phyloP scores from a whole-genome alignment of 2,113 vertebrate species.

The Lophochroa leadbeateri region DNA sequence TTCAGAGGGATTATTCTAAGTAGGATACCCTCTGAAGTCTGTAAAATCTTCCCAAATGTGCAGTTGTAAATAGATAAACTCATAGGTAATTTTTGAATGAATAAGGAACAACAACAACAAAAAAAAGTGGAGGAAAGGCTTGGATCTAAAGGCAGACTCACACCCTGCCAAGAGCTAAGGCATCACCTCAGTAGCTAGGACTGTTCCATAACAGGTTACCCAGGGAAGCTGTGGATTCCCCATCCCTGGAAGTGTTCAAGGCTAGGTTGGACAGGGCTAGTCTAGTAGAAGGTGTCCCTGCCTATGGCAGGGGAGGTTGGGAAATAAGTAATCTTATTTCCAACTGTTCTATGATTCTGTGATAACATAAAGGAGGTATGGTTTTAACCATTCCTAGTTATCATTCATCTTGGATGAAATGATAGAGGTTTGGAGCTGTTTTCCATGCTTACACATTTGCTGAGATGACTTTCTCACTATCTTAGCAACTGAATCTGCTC shows the following conservation, averaged over 20 bases:
- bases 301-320: accelerated
- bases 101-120: background rate
- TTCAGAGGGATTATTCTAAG: background rate
- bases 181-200: background rate
- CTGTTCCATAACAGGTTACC: background rate
- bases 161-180: background rate
- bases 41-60: background rate
- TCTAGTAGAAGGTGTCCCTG: background rate
- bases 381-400: background rate
- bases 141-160: background rate
- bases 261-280: background rate
- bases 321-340: background rate
- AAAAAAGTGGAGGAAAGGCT: background rate
- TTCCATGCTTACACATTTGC: background rate
- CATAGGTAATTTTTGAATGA: background rate
- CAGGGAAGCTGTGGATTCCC: accelerated
- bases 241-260: background rate
- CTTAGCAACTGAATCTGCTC: background rate
- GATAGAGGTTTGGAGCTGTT: background rate
- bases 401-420: background rate
- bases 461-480: background rate
- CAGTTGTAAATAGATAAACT: background rate
- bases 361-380: accelerated
- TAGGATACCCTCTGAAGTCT: background rate
- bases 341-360: background rate